Conservation (phyloP, 2,113 vertebrate species). For the Eonycteris spelaea region DNA sequence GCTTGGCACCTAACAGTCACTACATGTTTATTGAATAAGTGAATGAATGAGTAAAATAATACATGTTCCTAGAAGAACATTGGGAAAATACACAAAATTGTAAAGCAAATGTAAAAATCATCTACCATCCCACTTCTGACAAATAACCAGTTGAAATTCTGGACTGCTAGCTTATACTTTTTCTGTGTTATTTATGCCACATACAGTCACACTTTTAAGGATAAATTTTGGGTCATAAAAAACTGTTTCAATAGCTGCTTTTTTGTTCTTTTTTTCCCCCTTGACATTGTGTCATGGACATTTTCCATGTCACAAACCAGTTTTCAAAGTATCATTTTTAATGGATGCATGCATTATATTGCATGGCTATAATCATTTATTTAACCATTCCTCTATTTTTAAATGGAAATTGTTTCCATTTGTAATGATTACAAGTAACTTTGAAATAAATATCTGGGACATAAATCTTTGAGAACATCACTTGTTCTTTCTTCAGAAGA, state of each 20-base stretch:
- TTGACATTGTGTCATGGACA: neutral
- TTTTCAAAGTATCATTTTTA: slow-evolving; percentile 1
- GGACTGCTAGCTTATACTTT: neutral
- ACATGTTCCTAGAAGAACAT: neutral
- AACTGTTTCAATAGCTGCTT: neutral
- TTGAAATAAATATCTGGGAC: neutral
- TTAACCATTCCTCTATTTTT: neutral
- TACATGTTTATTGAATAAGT: neutral
- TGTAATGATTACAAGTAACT: neutral
- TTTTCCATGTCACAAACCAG: neutral
- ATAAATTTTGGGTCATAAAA: slow-evolving; percentile 8
- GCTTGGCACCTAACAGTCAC: neutral
- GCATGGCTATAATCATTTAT: neutral
- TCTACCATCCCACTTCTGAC: neutral
- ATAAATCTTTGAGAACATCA: neutral
- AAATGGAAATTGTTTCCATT: neutral
- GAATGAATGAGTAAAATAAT: neutral
- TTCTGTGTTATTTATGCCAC: neutral
- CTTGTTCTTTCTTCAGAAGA: neutral
- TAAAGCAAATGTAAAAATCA: neutral
- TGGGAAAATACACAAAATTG: neutral
- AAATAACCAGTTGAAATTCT: neutral
- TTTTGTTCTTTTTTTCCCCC: neutral
- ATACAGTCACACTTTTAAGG: neutral
- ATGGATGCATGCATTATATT: neutral